phyloP scores from a whole-genome alignment of 2,888 invertebrate genomes.

The Megamerina dolium region DNA sequence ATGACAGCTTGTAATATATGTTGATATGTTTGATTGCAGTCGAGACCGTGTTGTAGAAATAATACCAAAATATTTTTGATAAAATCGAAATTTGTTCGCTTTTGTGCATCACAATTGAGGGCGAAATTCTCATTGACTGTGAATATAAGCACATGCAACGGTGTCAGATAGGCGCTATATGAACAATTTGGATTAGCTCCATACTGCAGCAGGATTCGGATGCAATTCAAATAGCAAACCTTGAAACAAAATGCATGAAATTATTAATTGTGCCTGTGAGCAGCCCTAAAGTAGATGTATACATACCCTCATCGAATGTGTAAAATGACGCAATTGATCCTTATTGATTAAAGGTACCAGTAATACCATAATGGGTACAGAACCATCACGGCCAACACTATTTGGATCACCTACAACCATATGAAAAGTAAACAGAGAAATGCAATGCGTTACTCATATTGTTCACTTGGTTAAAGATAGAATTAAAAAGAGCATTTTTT shows the following conservation, averaged over 20 bases:
- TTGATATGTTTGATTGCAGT: conserved; percentile 61
- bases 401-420: conserved; percentile 61
- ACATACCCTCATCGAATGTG: conserved; percentile 66
- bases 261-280: not conserved
- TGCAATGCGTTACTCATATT: not conserved
- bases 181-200: conserved; percentile 71
- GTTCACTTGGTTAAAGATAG: not conserved
- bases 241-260: conserved; percentile 33
- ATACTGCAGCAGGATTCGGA: conserved; percentile 61
- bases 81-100: conserved; percentile 63
- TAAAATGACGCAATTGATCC: conserved; percentile 65
- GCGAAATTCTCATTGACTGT: conserved; percentile 67
- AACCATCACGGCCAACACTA: conserved; percentile 65
- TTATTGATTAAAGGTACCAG: conserved; percentile 69
- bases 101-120: conserved; percentile 61
- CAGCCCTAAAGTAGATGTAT: no score
- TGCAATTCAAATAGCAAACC: conserved; percentile 67
- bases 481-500: not conserved
- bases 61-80: conserved; percentile 62
- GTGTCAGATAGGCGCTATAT: conserved; percentile 62
- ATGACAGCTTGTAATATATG: conserved; percentile 66
- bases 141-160: conserved; percentile 64
- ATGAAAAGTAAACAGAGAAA: conserved; percentile 3
- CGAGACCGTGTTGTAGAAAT: conserved; percentile 61
- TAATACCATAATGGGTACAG: conserved; percentile 68